phyloP scores from a whole-genome alignment of 2,113 vertebrate species.

The Esox niger region DNA sequence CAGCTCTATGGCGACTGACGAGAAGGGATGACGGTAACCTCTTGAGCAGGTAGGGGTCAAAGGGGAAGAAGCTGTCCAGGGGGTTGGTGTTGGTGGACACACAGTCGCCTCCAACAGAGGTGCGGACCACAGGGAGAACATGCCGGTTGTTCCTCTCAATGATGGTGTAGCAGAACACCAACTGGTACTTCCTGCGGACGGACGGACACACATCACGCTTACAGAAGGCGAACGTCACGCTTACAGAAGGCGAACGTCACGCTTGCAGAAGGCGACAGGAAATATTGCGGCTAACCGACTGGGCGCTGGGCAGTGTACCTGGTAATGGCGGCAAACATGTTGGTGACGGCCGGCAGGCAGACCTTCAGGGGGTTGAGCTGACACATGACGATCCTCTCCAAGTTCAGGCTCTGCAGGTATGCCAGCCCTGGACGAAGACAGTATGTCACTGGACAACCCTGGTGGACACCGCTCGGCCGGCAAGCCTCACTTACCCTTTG shows the following conservation, averaged over 20 bases:
- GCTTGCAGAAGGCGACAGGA: too few relatives aligned
- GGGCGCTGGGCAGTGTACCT: constrained; percentile 68
- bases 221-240: neutral
- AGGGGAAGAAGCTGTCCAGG: constrained; percentile 95
- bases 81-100: constrained; percentile 85
- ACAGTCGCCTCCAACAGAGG: constrained; percentile 74
- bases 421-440: constrained; percentile 74
- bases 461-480: too few relatives aligned
- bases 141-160: constrained; percentile 91
- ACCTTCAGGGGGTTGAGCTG: constrained; percentile 96
- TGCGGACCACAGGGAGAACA: constrained; percentile 81
- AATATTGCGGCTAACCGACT: too few relatives aligned
- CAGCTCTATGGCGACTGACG: too few relatives aligned
- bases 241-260: neutral
- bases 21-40: constrained; percentile 66
- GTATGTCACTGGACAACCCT: neutral
- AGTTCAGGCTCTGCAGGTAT: constrained; percentile 90
- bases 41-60: constrained; percentile 91
- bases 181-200: constrained; percentile 86
- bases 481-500: neutral
- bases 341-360: constrained; percentile 87
- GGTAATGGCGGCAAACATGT: constrained; percentile 91
- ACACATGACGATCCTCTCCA: constrained; percentile 92
- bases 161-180: constrained; percentile 96
- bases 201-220: neutral